Evolutionary conservation across 2,797 vertebrate genomes (phyloP).

Genomic region (Propithecus deckenii): DNA sequence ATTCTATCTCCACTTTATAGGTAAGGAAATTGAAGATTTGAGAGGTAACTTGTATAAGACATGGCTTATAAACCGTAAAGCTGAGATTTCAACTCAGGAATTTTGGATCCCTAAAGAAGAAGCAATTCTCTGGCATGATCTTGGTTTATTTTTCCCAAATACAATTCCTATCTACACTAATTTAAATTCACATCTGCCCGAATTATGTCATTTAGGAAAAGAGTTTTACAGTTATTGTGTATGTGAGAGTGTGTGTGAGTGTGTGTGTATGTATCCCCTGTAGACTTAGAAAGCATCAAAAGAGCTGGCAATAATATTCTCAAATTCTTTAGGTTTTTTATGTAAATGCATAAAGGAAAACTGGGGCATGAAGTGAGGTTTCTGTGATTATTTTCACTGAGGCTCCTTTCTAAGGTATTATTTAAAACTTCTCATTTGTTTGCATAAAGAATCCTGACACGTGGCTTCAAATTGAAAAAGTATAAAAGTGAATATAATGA

Average conservation of each 20-base stretch:
- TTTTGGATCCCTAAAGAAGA: background rate
- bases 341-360: constrained; percentile 19
- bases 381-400: background rate
- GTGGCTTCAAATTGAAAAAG: background rate
- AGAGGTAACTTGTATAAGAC: background rate
- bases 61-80: background rate
- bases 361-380: background rate
- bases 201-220: constrained; percentile 20
- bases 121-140: background rate
- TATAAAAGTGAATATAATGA: background rate
- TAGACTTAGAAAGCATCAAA: background rate
- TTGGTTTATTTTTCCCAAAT: background rate
- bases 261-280: background rate
- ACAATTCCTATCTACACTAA: background rate
- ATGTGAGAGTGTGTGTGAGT: background rate
- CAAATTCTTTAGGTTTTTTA: background rate
- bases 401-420: background rate
- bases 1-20: constrained; percentile 14
- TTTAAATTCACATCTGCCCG: background rate
- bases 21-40: background rate
- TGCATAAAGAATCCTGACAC: background rate
- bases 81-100: background rate
- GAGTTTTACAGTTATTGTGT: background rate
- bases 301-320: background rate
- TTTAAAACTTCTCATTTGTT: background rate